Evolutionary conservation across 2,797 vertebrate species (phyloP).

Genomic region (Fistularia commersonii): DNA sequence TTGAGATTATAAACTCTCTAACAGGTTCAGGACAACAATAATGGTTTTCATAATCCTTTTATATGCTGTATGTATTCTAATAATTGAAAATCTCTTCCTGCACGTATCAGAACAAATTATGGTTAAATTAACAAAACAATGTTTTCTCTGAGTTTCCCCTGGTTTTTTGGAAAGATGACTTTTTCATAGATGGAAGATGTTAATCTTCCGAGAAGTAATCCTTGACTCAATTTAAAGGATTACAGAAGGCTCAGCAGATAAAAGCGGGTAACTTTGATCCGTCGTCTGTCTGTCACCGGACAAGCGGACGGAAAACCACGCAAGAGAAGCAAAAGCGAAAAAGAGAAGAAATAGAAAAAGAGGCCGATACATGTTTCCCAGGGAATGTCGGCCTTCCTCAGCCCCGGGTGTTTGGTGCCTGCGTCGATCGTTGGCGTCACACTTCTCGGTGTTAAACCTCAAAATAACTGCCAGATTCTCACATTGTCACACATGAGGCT

Average conservation of each 20-base stretch:
- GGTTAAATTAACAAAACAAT: too few species aligned
- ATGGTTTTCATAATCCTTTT: too few species aligned
- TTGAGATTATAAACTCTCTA: too few species aligned
- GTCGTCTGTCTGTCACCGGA: conserved; percentile 17
- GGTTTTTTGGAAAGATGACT: conserved; percentile 31
- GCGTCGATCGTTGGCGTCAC: conserved; percentile 5
- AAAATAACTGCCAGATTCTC: conserved; percentile 41
- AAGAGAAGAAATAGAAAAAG: background rate
- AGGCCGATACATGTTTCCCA: too few species aligned
- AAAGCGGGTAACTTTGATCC: conserved; percentile 40
- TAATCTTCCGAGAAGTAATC: conserved; percentile 57
- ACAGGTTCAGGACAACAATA: too few species aligned
- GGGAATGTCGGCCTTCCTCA: conserved; percentile 6
- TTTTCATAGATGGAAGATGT: conserved; percentile 44
- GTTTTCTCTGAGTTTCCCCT: background rate
- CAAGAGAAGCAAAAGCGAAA: conserved; percentile 1
- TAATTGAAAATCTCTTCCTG: too few species aligned
- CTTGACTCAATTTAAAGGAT: conserved; percentile 59
- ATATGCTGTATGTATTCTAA: too few species aligned
- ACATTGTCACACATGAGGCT: conserved; percentile 15
- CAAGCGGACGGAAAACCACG: conserved; percentile 5
- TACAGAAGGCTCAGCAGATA: conserved; percentile 40
- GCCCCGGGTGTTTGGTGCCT: conserved; percentile 10
- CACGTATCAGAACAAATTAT: too few species aligned
- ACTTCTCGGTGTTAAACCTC: conserved; percentile 30